A percentile compares a stretch with the other conserved stretches of the same genome.
Conservation (phyloP, 1,140 invertebrate genomes). For the Ips nitidus region DNA sequence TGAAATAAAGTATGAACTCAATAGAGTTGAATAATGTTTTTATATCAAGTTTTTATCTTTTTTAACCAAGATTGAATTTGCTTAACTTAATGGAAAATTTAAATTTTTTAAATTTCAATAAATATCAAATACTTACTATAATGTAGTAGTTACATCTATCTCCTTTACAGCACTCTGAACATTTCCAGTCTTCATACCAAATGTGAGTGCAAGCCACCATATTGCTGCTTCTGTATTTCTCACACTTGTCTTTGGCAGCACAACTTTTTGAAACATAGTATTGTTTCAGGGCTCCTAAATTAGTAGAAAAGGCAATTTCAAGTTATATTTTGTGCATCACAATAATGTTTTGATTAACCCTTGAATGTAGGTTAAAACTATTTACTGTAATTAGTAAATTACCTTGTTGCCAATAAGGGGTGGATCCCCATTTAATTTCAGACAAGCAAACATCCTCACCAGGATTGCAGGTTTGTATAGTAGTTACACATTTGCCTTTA, state of each 20-base stretch:
- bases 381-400: background rate
- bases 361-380: background rate
- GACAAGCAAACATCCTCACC: slow-evolving; percentile 86
- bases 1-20: slow-evolving; percentile 1
- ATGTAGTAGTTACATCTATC: slow-evolving; percentile 97
- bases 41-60: too few species aligned
- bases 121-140: slow-evolving; percentile 72
- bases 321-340: background rate
- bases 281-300: slow-evolving; percentile 75
- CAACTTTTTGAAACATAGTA: slow-evolving; percentile 93
- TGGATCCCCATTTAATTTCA: slow-evolving; percentile 89
- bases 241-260: slow-evolving; percentile 79
- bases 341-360: background rate
- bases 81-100: too few species aligned
- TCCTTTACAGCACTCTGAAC: slow-evolving; percentile 94
- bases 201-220: slow-evolving; percentile 88
- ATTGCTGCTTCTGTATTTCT: slow-evolving; percentile 63
- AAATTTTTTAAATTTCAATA: too few species aligned
- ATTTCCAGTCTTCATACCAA: slow-evolving; percentile 98
- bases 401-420: slow-evolving; percentile 91
- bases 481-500: slow-evolving; percentile 88
- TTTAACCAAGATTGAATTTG: too few species aligned
- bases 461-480: slow-evolving; percentile 86
- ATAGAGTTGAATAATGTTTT: background rate
- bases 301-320: background rate